These are phyloP conservation scores for Atta colombica DNA, from an alignment of 1,140 invertebrate genomes.

Conservation along the genomic window DNA sequence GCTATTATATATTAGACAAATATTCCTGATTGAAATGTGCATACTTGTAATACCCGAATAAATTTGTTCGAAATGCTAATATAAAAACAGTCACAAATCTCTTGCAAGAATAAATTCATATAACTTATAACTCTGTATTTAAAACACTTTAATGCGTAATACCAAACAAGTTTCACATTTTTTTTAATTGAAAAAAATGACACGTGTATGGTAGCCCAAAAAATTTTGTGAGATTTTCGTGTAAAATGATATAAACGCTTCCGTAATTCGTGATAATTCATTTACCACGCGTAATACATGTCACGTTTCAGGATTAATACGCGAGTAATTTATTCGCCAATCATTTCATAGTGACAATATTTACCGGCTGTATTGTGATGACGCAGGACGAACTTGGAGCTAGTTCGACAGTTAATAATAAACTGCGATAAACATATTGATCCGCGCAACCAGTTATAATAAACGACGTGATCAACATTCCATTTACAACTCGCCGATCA, in stretches of 20 bases:
- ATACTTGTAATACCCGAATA: conserved; percentile 17
- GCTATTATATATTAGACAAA: background rate
- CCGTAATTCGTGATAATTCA: conserved; percentile 64
- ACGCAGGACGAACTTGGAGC: conserved; percentile 53
- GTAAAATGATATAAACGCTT: conserved; percentile 14
- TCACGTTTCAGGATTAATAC: conserved; percentile 62
- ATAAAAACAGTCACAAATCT: conserved; percentile 25
- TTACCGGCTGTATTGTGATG: conserved; percentile 59
- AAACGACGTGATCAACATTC: conserved; percentile 36
- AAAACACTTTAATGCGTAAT: background rate
- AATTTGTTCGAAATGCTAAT: conserved; percentile 8
- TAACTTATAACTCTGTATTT: conserved; percentile 10
- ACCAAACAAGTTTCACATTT: background rate
- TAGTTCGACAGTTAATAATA: conserved; percentile 68
- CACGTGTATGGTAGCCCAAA: background rate
- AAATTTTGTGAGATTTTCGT: background rate
- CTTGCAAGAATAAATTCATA: background rate
- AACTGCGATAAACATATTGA: conserved; percentile 64
- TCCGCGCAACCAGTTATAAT: conserved; percentile 22
- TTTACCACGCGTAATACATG: conserved; percentile 33
- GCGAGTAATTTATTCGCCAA: conserved; percentile 63
- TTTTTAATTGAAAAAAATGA: conserved; percentile 7
- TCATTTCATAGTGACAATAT: conserved; percentile 65
- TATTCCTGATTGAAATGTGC: background rate
- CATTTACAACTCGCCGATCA: conserved; percentile 47